Percentiles rank a stretch among this genome's conserved stretches.
These are phyloP conservation scores for Euwallacea similis DNA, from an alignment of 1,140 invertebrate species.

Conservation along the genomic window DNA sequence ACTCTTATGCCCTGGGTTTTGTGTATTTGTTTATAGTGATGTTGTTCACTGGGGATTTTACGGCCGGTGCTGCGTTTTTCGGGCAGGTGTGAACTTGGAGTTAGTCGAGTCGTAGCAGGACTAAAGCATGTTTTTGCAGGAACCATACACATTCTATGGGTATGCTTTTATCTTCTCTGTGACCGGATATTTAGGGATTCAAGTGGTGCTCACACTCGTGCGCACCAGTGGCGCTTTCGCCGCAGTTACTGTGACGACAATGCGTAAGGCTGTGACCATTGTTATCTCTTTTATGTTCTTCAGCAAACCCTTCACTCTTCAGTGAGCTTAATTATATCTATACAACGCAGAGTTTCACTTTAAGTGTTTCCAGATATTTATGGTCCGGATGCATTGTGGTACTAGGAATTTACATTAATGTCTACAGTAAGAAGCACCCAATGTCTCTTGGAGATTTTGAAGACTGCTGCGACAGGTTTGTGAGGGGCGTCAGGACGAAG, in stretches of 20 bases:
- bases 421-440: conserved; percentile 75
- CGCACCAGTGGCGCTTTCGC: conserved; percentile 84
- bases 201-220: conserved; percentile 87
- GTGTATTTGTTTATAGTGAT: conserved; percentile 81
- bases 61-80: conserved; percentile 77
- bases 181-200: conserved; percentile 88
- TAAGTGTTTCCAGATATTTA: conserved; percentile 70
- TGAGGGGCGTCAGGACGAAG: conserved; percentile 39
- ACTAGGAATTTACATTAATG: conserved; percentile 87
- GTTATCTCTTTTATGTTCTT: conserved; percentile 92
- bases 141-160: conserved; percentile 77
- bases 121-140: conserved; percentile 53
- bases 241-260: conserved; percentile 87
- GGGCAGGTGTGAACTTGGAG: conserved; percentile 60
- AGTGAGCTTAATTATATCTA: conserved; percentile 66
- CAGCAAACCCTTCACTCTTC: conserved; percentile 90
- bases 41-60: conserved; percentile 71
- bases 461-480: conserved; percentile 35
- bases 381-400: conserved; percentile 88
- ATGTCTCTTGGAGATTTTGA: conserved; percentile 47
- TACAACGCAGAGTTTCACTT: neutral
- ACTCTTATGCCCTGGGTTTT: conserved; percentile 89
- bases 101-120: too few relatives aligned
- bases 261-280: conserved; percentile 89
- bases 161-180: conserved; percentile 86